Percentiles rank a stretch among this genome's conserved stretches.
Evolutionary conservation across 2,113 vertebrate species (phyloP).

Genomic region (Ceyx melanurus): DNA sequence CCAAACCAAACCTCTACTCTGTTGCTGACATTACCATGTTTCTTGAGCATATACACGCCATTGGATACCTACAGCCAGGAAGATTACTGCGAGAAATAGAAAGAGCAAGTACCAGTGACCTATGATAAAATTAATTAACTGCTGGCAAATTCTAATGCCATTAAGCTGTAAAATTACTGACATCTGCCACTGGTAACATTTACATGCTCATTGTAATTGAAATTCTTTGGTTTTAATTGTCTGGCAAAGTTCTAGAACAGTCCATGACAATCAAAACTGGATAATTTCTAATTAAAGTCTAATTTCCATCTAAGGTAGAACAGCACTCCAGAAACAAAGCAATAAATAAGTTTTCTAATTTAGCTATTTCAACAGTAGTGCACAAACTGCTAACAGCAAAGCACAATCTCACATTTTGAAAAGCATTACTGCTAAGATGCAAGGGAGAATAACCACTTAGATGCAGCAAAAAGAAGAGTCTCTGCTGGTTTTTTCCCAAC

Average conservation of each 20-base stretch:
- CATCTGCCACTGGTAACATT: background rate
- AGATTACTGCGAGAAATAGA: background rate
- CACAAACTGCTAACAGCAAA: background rate
- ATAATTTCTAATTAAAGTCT: background rate
- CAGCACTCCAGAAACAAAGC: background rate
- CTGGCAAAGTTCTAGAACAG: fast-evolving
- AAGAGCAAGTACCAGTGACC: background rate
- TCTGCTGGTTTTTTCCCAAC: background rate
- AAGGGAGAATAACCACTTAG: background rate
- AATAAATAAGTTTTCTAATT: background rate
- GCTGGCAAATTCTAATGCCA: background rate
- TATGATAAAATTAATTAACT: background rate
- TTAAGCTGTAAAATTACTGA: background rate
- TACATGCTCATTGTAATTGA: background rate
- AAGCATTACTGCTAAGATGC: background rate
- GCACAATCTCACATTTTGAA: background rate
- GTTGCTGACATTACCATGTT: background rate
- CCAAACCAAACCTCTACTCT: no score
- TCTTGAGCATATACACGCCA: background rate
- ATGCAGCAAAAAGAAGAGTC: background rate
- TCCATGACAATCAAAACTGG: background rate
- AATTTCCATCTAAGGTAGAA: background rate
- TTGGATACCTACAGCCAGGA: background rate
- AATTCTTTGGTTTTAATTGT: background rate
- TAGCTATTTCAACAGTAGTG: background rate